Conservation (phyloP, 2,797 vertebrate genomes). For the Psittacula echo region DNA sequence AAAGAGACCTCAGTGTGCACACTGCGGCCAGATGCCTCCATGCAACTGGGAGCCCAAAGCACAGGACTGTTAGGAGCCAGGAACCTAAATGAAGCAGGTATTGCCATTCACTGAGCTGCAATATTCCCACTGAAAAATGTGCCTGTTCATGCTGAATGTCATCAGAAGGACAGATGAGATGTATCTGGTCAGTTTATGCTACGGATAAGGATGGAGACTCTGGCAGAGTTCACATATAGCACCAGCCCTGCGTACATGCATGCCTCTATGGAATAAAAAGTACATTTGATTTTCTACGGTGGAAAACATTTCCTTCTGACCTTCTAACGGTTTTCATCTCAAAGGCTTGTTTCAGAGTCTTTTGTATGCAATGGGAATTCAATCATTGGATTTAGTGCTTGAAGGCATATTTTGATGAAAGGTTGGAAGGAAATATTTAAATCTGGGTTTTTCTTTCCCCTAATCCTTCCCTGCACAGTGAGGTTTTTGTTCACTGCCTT, state of each 20-base stretch:
- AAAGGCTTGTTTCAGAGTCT: neutral
- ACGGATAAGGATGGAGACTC: neutral
- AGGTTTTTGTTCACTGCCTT: neutral
- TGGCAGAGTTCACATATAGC: neutral
- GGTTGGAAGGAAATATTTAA: neutral
- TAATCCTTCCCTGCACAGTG: neutral
- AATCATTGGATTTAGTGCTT: neutral
- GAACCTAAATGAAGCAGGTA: neutral
- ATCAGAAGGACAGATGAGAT: neutral
- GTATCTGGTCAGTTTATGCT: neutral
- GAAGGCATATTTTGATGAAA: neutral
- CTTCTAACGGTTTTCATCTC: neutral
- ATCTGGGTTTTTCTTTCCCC: neutral
- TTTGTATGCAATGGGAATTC: neutral
- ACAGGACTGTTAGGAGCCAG: neutral
- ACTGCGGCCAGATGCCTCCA: neutral
- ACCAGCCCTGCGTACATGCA: rapidly evolving
- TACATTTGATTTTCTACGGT: neutral
- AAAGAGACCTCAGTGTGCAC: rapidly evolving
- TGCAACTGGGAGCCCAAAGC: neutral
- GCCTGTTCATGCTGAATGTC: neutral
- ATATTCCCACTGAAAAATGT: neutral
- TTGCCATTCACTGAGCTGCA: neutral
- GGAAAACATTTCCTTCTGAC: neutral
- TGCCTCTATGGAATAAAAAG: neutral